Base-by-base conservation (phyloP, 2,797 vertebrate species). In the Carduelis carduelis region DNA sequence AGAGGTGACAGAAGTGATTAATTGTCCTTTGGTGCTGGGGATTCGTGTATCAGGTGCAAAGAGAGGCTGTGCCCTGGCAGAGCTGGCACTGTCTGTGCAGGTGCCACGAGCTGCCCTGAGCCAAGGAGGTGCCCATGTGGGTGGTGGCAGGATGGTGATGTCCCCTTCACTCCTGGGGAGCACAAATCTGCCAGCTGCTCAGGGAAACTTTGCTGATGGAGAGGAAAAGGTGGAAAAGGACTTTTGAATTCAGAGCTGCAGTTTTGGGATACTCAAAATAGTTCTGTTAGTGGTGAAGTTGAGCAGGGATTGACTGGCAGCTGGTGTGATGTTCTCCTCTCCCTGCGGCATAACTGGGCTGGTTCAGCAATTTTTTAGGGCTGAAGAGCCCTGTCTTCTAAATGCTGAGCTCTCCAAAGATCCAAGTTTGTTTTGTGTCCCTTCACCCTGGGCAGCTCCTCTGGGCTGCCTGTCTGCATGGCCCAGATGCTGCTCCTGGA, bases 301-400 rank as follows among this genome's bases (percentile, higher is more conserved):
- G 41, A 70, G 34, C 2, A 2, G 49, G 34, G 55, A 23, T 71
- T 91, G 93, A 57, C 68, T 91, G 92, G 56, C 91, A 85, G 94
- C 76, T 85, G 75, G 17, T 63, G 39, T 21, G 82, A 34, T 89
- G 66, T 41, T 87, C 21, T 84, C 17, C 30, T 22, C 13, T 87
- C 39, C 81, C 64, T 66, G 69, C 0, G 0, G 79, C 27, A 26
- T 10, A 28, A 23, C 60, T 39, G 61, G 65, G 13, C 81, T 66
- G 81, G 50, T 63, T 84, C 64, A 82, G 95, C 84, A 41, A 3
- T 8, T 41, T 86, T 89, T 72, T 59, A 79, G 75, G 83, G 71
- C 39, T 89, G 6, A 87, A 66, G 71, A 41, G 70, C 24, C 0
- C n/a, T 70, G 70, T 28, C 24, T 27, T 34, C 24, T 47, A 27